Conservation (phyloP, 2,797 vertebrate genomes). For the Dendrocincla tyrannina region DNA sequence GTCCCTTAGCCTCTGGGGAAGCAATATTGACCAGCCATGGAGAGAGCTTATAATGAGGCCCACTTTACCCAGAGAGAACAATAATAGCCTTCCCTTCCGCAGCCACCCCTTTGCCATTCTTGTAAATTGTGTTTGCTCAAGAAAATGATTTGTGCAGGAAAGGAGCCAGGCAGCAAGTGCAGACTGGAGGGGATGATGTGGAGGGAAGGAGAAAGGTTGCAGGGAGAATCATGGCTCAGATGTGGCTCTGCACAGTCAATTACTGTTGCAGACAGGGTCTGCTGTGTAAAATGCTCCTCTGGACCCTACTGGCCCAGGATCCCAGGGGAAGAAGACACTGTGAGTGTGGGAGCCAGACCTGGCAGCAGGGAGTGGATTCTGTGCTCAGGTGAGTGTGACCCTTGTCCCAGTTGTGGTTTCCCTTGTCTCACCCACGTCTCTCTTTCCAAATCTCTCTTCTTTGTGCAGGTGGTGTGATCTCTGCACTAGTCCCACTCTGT, state of each 20-base stretch:
- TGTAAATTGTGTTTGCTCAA: slow-evolving; percentile 48
- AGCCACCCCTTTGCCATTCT: neutral
- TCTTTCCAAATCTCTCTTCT: neutral
- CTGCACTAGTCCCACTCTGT: neutral
- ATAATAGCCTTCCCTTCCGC: slow-evolving; percentile 17
- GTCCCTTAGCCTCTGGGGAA: slow-evolving; percentile 25
- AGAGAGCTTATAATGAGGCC: slow-evolving; percentile 49
- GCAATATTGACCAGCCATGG: slow-evolving; percentile 43
- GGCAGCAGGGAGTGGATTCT: neutral
- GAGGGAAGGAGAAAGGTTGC: neutral
- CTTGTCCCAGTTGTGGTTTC: fast-evolving
- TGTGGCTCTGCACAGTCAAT: neutral
- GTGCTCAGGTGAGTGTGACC: neutral
- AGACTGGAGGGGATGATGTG: neutral
- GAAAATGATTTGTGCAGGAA: slow-evolving; percentile 37
- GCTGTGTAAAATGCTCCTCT: neutral
- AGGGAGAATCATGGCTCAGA: neutral
- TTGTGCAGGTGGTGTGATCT: neutral
- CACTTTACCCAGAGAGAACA: slow-evolving; percentile 41
- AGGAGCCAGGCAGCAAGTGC: neutral
- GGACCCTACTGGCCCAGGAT: neutral
- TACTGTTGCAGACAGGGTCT: neutral
- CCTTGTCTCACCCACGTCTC: neutral
- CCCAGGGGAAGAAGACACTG: neutral
- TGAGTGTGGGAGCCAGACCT: neutral